Conservation (phyloP, 2,888 invertebrate species). For the Sclerodermus sp. region DNA sequence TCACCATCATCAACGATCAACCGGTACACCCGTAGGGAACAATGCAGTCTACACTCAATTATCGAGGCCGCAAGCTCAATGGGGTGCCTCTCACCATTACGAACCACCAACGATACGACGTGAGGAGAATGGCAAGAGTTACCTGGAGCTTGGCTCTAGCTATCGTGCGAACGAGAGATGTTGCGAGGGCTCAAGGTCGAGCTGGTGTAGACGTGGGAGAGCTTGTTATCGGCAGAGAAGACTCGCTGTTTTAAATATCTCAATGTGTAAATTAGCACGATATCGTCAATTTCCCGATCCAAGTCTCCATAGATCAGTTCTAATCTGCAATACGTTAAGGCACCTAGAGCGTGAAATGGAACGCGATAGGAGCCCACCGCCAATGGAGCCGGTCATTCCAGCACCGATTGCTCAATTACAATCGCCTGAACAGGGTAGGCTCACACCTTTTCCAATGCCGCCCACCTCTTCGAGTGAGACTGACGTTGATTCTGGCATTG, state of each 20-base stretch:
- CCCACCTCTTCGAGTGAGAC: conserved; percentile 63
- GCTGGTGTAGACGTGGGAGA: conserved; percentile 74
- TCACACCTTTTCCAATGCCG: conserved; percentile 57
- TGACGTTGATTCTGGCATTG: conserved; percentile 76
- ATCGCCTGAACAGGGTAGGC: conserved; percentile 52
- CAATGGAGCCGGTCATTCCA: conserved; percentile 50
- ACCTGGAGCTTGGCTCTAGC: conserved; percentile 75
- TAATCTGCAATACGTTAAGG: conserved; percentile 90
- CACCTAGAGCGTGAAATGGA: conserved; percentile 89
- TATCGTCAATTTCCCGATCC: conserved; percentile 88
- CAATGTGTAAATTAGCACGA: conserved; percentile 87
- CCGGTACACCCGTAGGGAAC: conserved; percentile 25
- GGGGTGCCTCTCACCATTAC: conserved; percentile 56
- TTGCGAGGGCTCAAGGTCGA: conserved; percentile 73
- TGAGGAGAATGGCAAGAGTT: conserved; percentile 88
- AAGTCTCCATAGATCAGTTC: conserved; percentile 83
- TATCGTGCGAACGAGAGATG: conserved; percentile 60
- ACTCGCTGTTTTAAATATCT: conserved; percentile 86
- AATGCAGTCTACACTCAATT: conserved; percentile 47
- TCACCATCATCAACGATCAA: conserved; percentile 2
- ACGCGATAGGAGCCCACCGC: conserved; percentile 61
- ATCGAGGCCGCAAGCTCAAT: conserved; percentile 55
- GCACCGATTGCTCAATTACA: conserved; percentile 55
- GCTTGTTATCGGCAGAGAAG: conserved; percentile 85
- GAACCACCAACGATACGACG: conserved; percentile 74